phyloP scores from a whole-genome alignment of 2,797 vertebrate genomes.

The Pseudochromis fuscus region DNA sequence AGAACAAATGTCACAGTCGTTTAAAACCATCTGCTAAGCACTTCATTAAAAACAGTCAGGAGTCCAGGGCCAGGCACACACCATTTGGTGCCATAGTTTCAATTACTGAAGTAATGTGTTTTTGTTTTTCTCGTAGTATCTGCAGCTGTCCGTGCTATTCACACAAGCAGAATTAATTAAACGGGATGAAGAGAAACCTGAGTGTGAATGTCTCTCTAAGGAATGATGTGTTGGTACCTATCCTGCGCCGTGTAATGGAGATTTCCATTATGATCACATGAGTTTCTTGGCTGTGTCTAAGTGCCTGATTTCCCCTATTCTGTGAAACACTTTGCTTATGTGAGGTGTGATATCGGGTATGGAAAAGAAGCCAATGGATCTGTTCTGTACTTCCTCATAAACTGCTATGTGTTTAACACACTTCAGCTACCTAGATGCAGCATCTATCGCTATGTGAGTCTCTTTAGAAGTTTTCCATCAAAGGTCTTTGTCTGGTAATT shows the following conservation, averaged over 20 bases:
- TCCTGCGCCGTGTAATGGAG: conserved; percentile 41
- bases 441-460: conserved; percentile 10
- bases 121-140: conserved; percentile 67
- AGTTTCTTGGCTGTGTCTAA: conserved; percentile 18
- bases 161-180: conserved; percentile 70
- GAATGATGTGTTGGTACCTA: conserved; percentile 22
- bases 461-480: conserved; percentile 40
- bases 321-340: conserved; percentile 10
- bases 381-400: background rate
- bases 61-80: conserved; percentile 64
- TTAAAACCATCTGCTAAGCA: conserved; percentile 86
- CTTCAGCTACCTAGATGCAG: background rate
- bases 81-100: conserved; percentile 78
- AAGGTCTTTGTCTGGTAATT: conserved; percentile 51
- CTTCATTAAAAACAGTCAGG: conserved; percentile 80
- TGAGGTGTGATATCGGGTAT: background rate
- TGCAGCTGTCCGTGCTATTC: conserved; percentile 68
- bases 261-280: conserved; percentile 28
- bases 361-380: conserved; percentile 9
- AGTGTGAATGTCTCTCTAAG: conserved; percentile 42
- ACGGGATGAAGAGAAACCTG: conserved; percentile 53
- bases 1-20: conserved; percentile 77
- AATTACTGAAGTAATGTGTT: conserved; percentile 76
- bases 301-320: background rate
- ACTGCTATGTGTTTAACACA: background rate